Evolutionary conservation across 2,888 invertebrate species (phyloP).

Genomic region (Nomada goodeniana): DNA sequence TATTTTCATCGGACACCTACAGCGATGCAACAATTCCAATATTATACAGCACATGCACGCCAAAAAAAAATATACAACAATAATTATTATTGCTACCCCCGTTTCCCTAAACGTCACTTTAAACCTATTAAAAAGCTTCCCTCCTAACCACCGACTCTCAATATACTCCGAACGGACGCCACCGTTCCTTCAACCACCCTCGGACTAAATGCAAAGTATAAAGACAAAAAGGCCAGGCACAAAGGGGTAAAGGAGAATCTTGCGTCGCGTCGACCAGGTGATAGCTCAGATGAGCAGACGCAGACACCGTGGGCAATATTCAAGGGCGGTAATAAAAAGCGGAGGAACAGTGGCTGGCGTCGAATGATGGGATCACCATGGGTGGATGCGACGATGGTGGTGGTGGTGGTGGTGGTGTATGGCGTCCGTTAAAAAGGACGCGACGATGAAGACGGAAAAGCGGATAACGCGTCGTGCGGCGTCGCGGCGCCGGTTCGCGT

Average conservation of each 20-base stretch:
- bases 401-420: neutral
- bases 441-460: constrained; percentile 42
- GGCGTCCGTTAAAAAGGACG: constrained; percentile 40
- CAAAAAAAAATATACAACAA: too few species aligned
- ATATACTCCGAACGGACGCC: neutral
- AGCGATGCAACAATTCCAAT: too few species aligned
- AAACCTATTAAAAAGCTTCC: neutral
- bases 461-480: constrained; percentile 50
- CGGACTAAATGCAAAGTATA: neutral
- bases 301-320: constrained; percentile 10
- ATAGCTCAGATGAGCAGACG: neutral
- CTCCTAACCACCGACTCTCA: neutral
- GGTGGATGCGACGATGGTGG: too few species aligned
- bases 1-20: too few species aligned
- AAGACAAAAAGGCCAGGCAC: neutral
- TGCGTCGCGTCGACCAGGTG: neutral
- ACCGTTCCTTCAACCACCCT: neutral
- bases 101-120: neutral
- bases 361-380: neutral
- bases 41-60: too few species aligned
- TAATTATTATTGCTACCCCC: too few species aligned
- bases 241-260: neutral
- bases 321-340: constrained; percentile 40
- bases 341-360: constrained; percentile 12
- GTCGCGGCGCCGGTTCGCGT: constrained; percentile 10